These are phyloP conservation scores for Bradypus variegatus DNA, from an alignment of 2,797 vertebrate genomes.

Conservation along the genomic window DNA sequence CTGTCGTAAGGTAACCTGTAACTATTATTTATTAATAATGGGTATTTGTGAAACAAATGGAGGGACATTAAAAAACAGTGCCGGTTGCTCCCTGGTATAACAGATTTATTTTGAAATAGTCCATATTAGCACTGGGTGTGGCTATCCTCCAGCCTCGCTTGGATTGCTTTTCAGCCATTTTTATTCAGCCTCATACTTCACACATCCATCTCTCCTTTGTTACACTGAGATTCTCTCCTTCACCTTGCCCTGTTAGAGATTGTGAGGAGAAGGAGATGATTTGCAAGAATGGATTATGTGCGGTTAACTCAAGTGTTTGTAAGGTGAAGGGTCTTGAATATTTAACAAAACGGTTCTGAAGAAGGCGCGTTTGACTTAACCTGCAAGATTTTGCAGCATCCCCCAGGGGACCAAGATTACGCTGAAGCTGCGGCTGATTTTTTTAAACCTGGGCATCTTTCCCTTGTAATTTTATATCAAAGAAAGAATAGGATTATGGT, in stretches of 20 bases:
- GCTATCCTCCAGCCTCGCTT: conserved; percentile 67
- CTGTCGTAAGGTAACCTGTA: conserved; percentile 24
- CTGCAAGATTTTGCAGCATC: conserved; percentile 48
- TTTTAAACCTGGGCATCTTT: neutral
- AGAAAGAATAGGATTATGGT: neutral
- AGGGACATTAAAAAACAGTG: conserved; percentile 46
- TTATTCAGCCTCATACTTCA: conserved; percentile 72
- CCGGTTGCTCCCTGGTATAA: conserved; percentile 41
- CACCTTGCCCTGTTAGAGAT: conserved; percentile 57
- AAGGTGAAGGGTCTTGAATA: neutral
- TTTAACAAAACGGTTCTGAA: conserved; percentile 47
- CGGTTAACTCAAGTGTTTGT: conserved; percentile 24
- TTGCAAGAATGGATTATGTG: conserved; percentile 26
- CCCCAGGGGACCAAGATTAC: conserved; percentile 32
- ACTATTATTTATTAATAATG: conserved; percentile 32
- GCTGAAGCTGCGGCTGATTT: neutral
- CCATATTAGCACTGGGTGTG: conserved; percentile 75
- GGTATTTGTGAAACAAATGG: conserved; percentile 18
- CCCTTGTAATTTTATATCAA: conserved; percentile 27
- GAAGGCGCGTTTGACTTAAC: conserved; percentile 46
- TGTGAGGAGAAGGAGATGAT: conserved; percentile 16
- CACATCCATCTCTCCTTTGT: conserved; percentile 75
- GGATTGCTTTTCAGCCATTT: conserved; percentile 80
- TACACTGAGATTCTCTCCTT: conserved; percentile 65
- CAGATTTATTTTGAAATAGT: conserved; percentile 61